Conservation (phyloP, 2,797 vertebrate genomes). For the Xenopus petersii region DNA sequence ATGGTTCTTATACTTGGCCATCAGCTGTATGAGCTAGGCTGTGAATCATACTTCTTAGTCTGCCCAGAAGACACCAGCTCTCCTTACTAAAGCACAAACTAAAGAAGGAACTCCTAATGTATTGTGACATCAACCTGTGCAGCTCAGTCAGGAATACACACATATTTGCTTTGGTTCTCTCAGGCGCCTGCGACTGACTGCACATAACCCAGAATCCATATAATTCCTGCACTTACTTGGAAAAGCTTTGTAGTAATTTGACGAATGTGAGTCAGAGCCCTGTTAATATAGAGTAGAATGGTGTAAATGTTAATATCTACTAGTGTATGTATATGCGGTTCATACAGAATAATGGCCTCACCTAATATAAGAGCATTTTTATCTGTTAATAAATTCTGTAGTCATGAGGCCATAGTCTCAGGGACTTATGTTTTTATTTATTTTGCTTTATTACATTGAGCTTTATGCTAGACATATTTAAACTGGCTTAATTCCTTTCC, state of each 20-base stretch:
- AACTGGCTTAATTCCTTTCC: too few species aligned
- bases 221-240: not conserved
- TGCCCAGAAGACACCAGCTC: slow-evolving; percentile 3
- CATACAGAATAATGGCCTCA: too few species aligned
- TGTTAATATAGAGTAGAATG: too few species aligned
- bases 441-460: too few species aligned
- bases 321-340: too few species aligned
- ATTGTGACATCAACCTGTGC: not conserved
- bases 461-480: too few species aligned
- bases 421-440: too few species aligned
- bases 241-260: not conserved
- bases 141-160: not conserved
- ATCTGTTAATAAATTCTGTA: too few species aligned
- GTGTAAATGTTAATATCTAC: too few species aligned
- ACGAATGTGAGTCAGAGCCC: too few species aligned
- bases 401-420: too few species aligned
- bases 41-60: slow-evolving; percentile 9
- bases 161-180: not conserved
- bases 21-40: not conserved
- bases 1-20: not conserved
- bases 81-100: not conserved
- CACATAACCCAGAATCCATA: not conserved
- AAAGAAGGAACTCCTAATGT: not conserved
- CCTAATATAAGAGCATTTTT: too few species aligned
- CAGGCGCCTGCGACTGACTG: not conserved